These are phyloP conservation scores for Serranus cabrilla DNA, from an alignment of 2,797 vertebrate genomes.

Conservation along the genomic window DNA sequence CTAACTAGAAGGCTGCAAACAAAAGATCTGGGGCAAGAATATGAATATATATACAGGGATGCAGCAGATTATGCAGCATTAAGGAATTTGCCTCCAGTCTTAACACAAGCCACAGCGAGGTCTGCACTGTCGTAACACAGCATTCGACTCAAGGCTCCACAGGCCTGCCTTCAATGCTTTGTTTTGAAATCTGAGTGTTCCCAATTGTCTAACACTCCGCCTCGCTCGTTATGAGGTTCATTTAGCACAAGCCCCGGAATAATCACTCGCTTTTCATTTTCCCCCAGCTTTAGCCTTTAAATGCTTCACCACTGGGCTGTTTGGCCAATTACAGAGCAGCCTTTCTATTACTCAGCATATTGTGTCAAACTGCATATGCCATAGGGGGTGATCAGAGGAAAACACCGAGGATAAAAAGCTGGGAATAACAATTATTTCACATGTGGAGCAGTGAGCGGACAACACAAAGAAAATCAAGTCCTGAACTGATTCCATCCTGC, in stretches of 20 bases:
- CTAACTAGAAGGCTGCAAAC: not conserved
- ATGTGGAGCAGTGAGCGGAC: slow-evolving; percentile 4
- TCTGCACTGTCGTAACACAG: not conserved
- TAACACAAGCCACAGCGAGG: slow-evolving; percentile 20
- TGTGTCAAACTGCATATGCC: slow-evolving; percentile 89
- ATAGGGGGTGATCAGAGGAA: slow-evolving; percentile 80
- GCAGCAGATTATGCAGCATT: slow-evolving; percentile 21
- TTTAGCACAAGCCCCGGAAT: slow-evolving; percentile 75
- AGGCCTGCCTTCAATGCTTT: slow-evolving; percentile 23
- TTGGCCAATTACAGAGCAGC: slow-evolving; percentile 91
- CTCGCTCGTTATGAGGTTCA: slow-evolving; percentile 73
- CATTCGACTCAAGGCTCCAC: slow-evolving; percentile 25
- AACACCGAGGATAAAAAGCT: slow-evolving; percentile 41
- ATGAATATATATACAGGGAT: slow-evolving; percentile 15
- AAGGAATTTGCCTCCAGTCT: slow-evolving; percentile 26
- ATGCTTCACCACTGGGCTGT: slow-evolving; percentile 60
- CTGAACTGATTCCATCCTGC: slow-evolving; percentile 57
- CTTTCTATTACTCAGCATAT: slow-evolving; percentile 90
- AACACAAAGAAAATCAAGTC: slow-evolving; percentile 37
- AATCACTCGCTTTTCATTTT: slow-evolving; percentile 76
- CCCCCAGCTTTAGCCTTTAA: slow-evolving; percentile 66
- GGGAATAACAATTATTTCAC: slow-evolving; percentile 61
- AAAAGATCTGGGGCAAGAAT: not conserved
- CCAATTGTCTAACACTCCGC: slow-evolving; percentile 59
- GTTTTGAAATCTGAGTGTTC: slow-evolving; percentile 59